Percentiles rank a stretch among this genome's conserved stretches.
These are phyloP conservation scores for Tauraco hartlaubi DNA, from an alignment of 2,797 vertebrate species.

Conservation along the genomic window DNA sequence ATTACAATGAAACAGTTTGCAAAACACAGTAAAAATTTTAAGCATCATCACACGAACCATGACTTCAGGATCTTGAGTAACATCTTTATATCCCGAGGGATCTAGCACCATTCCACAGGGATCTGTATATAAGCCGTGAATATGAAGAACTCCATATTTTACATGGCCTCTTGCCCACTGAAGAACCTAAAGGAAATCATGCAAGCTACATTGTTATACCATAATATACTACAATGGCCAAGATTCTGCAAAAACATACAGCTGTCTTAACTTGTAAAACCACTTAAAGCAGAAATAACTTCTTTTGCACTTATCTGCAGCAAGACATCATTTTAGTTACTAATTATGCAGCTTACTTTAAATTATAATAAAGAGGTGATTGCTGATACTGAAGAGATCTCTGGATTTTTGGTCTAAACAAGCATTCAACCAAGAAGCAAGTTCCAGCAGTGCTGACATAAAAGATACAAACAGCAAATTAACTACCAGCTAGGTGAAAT, in stretches of 20 bases:
- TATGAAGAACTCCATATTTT: slow-evolving; percentile 78
- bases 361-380: not conserved
- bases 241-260: not conserved
- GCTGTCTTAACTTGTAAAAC: not conserved
- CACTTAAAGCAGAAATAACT: not conserved
- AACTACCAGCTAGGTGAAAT: not conserved
- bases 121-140: slow-evolving; percentile 79
- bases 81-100: slow-evolving; percentile 78
- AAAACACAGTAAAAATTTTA: not conserved
- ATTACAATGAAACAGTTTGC: not conserved
- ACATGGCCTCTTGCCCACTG: slow-evolving; percentile 77
- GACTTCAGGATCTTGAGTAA: slow-evolving; percentile 81
- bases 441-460: not conserved
- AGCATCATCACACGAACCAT: slow-evolving; percentile 68
- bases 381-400: not conserved
- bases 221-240: not conserved
- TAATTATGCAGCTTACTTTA: not conserved
- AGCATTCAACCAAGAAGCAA: not conserved
- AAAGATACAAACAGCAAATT: not conserved
- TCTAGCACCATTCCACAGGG: slow-evolving; percentile 82
- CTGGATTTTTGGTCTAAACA: not conserved
- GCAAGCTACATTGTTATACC: not conserved
- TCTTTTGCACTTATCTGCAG: not conserved
- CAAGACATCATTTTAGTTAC: not conserved
- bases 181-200: slow-evolving; percentile 70